Evolutionary conservation across 2,888 invertebrate species (phyloP), one percentile per base, ranked within the genome.

Genomic region (Asteroscopus sphinx): DNA sequence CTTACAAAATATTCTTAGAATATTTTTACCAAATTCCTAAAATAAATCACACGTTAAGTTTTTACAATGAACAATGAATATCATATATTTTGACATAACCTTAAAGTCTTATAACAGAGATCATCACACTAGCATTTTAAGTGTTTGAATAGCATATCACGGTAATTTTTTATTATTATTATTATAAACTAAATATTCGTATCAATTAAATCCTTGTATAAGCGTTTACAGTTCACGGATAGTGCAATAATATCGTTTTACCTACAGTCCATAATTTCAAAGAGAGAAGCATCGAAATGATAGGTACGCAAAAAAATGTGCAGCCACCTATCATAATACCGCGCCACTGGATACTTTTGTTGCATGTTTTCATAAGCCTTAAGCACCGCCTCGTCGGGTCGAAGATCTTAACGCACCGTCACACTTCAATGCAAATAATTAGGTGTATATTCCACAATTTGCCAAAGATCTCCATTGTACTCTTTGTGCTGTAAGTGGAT

Each of bases 361-460:
- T 79, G 81, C 85, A 82, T 93, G 92, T 93, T 93, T 93, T 93
- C 89, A 85, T 88, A 91, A 92, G 85, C 91, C 90, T 89, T 89
- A 87, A 91, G 91, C 79, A 87, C 86, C 87, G 89, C 89, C 91
- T 87, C 83, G 75, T 66, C 76, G 78, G 77, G 82, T 84, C 84
- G 77, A 82, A 87, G 75, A 88, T 86, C 86, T 82, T 83, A 80
- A 91, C 90, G 92, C 89, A 83, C 73, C 86, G 87, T 68, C 82
- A 77, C 84, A 87, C 87, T 79, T 87, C 84, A 92, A 93, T 91
- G 86, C 87, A 78, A 89, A 93, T 93, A 93, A 93, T 94, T 93
- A 92, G 87, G 89, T 90, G 90, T 93, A 91, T 93, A 92, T 90
- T 89, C 91, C 92, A 93, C 93, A 92, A 93, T 93, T 93, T 93